Evolutionary conservation across 1,140 invertebrate species (phyloP), one percentile per base, ranked within the genome.

Genomic region (Brachystomella parvula): DNA sequence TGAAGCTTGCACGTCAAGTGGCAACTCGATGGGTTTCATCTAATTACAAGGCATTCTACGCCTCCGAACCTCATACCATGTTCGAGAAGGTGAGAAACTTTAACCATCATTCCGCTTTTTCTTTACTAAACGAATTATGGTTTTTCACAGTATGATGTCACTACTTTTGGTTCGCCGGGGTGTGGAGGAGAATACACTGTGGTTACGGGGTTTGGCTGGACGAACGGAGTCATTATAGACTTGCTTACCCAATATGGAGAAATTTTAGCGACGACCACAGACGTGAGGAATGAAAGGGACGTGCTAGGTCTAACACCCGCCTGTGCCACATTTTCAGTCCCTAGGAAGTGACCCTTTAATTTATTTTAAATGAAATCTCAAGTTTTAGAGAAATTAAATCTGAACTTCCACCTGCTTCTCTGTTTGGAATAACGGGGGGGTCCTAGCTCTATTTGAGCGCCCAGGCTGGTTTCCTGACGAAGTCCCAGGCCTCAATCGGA

Each of bases 161-260:
- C 82, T 59, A 74, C 80, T 47, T 83, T 85, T 0, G 90, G 90
- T 2, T 79, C 82, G 26, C 83, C 84, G 35, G 94, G 92, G 0
- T 84, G 86, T 2, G 92, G 92, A 0, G 94, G 94, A 0, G 94
- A 96, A 77, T 96, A 96, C 76, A 79, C 79, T 0, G 87, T 93
- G 0, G 91, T 96, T 76, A 82, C 83, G 12, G 94, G 94, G 12
- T 97, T 97, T 76, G 94, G 93, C 3, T 97, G 94, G 93, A 89
- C 89, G 0, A 96, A 96, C 76, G 94, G 94, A 1, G 86, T 93
- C 0, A 82, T 88, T n/a, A 77, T 94, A 29, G 87, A 92, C 73
- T 81, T 93, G 28, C 76, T 94, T 3, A 75, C 83, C 63, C 81
- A 80, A 67, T 89, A 85, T 73, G 84, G 87, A 21, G 74, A 76